These are phyloP conservation scores for Ips nitidus DNA, from an alignment of 1,140 invertebrate genomes.

Conservation along the genomic window DNA sequence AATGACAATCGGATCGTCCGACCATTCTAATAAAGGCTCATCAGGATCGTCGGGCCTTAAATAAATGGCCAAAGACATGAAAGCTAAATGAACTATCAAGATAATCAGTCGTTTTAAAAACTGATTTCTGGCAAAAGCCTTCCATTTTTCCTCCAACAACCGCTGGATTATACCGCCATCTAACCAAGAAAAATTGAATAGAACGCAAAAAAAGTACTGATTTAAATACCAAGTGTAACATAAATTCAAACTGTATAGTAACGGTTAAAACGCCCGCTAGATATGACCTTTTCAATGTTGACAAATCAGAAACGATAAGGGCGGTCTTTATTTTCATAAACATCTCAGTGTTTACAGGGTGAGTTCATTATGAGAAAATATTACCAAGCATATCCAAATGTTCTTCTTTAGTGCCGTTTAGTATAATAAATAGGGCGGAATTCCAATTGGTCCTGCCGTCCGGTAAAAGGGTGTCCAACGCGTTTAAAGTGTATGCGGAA, in stretches of 20 bases:
- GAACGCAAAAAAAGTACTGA: neutral
- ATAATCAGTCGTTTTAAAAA: constrained; percentile 89
- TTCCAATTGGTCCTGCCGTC: constrained; percentile 89
- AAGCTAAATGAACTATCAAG: constrained; percentile 82
- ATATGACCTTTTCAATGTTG: too few species aligned
- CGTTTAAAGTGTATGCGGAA: constrained; percentile 94
- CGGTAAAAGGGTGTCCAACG: constrained; percentile 91
- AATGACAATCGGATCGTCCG: constrained; percentile 57
- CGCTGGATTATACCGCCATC: constrained; percentile 97
- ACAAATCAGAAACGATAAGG: too few species aligned
- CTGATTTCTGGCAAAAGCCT: constrained; percentile 92
- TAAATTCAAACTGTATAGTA: too few species aligned
- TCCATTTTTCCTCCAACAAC: constrained; percentile 98
- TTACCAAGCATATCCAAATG: constrained; percentile 92
- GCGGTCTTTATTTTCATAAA: too few species aligned
- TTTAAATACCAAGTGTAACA: neutral
- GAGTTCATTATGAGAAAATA: neutral
- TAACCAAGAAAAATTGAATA: constrained; percentile 5
- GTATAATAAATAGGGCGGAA: constrained; percentile 95
- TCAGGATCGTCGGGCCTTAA: constrained; percentile 70
- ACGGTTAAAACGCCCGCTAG: too few species aligned
- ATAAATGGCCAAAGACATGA: constrained; percentile 88
- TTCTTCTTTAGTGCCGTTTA: constrained; percentile 95
- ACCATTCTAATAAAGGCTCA: constrained; percentile 58
- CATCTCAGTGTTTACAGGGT: neutral